These are phyloP conservation scores for Oenanthe oenanthe DNA, from an alignment of 2,113 vertebrate genomes.

Conservation along the genomic window DNA sequence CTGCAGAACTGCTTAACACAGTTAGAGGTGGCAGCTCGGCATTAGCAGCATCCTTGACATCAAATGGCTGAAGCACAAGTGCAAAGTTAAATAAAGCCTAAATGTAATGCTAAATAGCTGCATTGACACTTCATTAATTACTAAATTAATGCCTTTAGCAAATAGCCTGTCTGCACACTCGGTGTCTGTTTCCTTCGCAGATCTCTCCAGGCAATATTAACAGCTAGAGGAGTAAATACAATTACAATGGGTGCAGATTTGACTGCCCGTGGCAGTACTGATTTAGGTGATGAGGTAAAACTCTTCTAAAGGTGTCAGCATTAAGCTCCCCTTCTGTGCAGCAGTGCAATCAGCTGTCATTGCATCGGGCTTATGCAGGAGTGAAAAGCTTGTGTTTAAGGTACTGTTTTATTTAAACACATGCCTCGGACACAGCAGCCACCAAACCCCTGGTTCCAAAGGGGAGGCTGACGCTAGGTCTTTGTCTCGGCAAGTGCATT, in stretches of 20 bases:
- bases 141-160: slow-evolving; percentile 31
- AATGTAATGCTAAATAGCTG: neutral
- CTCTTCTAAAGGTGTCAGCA: neutral
- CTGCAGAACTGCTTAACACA: neutral
- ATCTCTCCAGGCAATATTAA: neutral
- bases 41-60: neutral
- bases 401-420: neutral
- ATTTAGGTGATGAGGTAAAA: neutral
- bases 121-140: slow-evolving; percentile 35
- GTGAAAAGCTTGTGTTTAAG: neutral
- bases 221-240: neutral
- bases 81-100: slow-evolving; percentile 2
- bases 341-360: neutral
- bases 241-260: neutral
- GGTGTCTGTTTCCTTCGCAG: neutral
- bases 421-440: neutral
- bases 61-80: neutral
- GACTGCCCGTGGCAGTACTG: neutral
- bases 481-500: slow-evolving; percentile 15
- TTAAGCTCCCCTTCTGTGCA: neutral
- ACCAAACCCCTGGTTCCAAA: neutral
- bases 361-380: neutral
- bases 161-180: neutral
- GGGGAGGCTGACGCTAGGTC: neutral
- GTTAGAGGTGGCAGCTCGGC: neutral